Percentiles rank a stretch among this genome's conserved stretches.
Evolutionary conservation across 1,140 invertebrate genomes (phyloP).

Genomic region (Akabosia matsudoensis): DNA sequence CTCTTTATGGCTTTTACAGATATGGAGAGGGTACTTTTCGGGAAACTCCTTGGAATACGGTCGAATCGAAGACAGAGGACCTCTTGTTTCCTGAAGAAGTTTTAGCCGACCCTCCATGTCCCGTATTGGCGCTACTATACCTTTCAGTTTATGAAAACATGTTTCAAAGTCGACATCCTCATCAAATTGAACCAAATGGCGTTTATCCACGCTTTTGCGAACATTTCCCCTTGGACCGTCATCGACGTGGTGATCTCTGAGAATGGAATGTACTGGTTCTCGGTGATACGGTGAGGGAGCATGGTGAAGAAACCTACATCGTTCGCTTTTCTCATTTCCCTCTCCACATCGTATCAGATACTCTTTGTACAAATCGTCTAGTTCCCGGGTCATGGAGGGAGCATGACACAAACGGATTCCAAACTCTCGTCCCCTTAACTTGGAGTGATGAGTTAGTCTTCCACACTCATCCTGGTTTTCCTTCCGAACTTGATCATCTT

Average conservation of each 20-base stretch:
- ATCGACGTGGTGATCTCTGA: background rate
- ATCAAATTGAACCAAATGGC: background rate
- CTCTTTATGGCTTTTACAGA: background rate
- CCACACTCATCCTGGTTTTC: background rate
- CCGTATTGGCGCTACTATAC: background rate
- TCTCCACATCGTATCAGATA: background rate
- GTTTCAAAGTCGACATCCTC: background rate
- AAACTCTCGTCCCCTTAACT: background rate
- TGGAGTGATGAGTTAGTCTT: background rate
- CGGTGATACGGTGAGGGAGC: background rate
- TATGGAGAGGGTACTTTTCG: constrained; percentile 2
- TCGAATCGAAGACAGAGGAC: background rate
- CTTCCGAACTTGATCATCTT: background rate
- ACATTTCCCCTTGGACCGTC: background rate
- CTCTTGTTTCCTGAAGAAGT: background rate
- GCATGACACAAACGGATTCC: background rate
- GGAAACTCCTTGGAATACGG: background rate
- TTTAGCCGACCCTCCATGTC: background rate
- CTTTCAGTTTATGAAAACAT: background rate
- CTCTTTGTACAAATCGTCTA: background rate
- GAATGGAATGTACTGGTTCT: background rate
- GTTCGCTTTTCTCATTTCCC: background rate
- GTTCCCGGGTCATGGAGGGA: background rate
- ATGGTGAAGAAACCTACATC: background rate
- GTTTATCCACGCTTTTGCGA: background rate